Percentiles rank a stretch among this genome's conserved stretches.
These are phyloP conservation scores for Zaprionus africanus DNA, from an alignment of 1,140 invertebrate species.

Conservation along the genomic window DNA sequence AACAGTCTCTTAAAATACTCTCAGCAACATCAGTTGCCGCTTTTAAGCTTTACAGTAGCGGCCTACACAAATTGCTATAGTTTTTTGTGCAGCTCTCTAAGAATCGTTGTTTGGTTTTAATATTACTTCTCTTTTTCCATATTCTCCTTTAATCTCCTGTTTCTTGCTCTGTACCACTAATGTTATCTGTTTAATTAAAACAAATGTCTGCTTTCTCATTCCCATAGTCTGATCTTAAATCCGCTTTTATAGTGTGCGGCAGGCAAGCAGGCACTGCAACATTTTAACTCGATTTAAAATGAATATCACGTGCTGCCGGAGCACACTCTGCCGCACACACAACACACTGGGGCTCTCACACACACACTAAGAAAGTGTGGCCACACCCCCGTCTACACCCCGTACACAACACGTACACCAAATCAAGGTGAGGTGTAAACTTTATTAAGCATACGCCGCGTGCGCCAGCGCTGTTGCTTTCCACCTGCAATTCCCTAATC, in stretches of 20 bases:
- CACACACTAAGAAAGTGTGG: background rate
- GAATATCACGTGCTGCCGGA: slow-evolving; percentile 54
- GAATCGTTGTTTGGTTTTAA: background rate
- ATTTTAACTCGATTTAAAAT: slow-evolving; percentile 53
- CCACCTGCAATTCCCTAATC: slow-evolving; percentile 53
- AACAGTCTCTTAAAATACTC: background rate
- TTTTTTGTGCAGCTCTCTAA: background rate
- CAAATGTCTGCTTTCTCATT: background rate
- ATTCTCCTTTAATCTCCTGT: background rate
- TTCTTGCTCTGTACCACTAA: background rate
- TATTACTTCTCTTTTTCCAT: background rate
- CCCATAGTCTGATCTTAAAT: background rate
- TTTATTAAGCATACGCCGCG: slow-evolving; percentile 68
- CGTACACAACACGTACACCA: slow-evolving; percentile 30
- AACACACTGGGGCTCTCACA: background rate
- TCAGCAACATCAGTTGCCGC: background rate
- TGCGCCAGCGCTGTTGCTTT: slow-evolving; percentile 13
- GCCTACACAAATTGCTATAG: no score
- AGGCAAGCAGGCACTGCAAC: slow-evolving; percentile 8
- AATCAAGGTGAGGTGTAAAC: slow-evolving; percentile 70
- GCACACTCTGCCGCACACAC: slow-evolving; percentile 4
- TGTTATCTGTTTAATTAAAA: background rate
- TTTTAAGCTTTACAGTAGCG: background rate
- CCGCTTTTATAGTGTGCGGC: slow-evolving; percentile 7
- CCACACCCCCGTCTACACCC: slow-evolving; percentile 6